phyloP scores from a whole-genome alignment of 2,797 vertebrate genomes.

The Amblyopsis hoosieri region DNA sequence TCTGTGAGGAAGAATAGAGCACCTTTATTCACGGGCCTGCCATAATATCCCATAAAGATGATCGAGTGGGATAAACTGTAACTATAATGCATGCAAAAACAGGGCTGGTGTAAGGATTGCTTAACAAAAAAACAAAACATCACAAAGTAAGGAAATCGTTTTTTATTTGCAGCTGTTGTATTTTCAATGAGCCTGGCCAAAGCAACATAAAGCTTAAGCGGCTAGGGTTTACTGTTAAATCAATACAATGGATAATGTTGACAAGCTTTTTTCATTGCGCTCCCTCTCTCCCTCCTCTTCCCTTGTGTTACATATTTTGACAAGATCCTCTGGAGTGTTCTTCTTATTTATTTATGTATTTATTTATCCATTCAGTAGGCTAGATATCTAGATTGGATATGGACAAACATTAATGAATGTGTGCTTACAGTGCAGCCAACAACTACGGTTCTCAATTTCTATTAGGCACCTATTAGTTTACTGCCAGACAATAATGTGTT shows the following conservation, averaged over 20 bases:
- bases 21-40: slow-evolving; percentile 24
- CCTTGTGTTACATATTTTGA: slow-evolving; percentile 44
- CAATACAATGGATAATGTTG: slow-evolving; percentile 86
- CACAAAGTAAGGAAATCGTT: slow-evolving; percentile 55
- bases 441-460: slow-evolving; percentile 6
- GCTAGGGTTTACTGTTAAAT: slow-evolving; percentile 81
- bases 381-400: slow-evolving; percentile 28
- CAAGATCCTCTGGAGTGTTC: slow-evolving; percentile 54
- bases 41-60: slow-evolving; percentile 60
- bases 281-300: slow-evolving; percentile 37
- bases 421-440: slow-evolving; percentile 6
- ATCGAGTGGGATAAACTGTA: slow-evolving; percentile 45
- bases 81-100: slow-evolving; percentile 52
- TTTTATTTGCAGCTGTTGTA: slow-evolving; percentile 75
- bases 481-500: slow-evolving; percentile 9
- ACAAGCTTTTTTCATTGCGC: slow-evolving; percentile 80
- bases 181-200: slow-evolving; percentile 75
- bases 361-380: slow-evolving; percentile 23
- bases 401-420: slow-evolving; percentile 8
- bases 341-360: slow-evolving; percentile 34
- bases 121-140: slow-evolving; percentile 43
- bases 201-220: slow-evolving; percentile 81
- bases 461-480: slow-evolving; percentile 6
- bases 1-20: slow-evolving; percentile 11
- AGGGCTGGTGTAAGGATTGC: slow-evolving; percentile 27